phyloP scores from a whole-genome alignment of 2,888 invertebrate species.

The Yponomeuta cagnagella region DNA sequence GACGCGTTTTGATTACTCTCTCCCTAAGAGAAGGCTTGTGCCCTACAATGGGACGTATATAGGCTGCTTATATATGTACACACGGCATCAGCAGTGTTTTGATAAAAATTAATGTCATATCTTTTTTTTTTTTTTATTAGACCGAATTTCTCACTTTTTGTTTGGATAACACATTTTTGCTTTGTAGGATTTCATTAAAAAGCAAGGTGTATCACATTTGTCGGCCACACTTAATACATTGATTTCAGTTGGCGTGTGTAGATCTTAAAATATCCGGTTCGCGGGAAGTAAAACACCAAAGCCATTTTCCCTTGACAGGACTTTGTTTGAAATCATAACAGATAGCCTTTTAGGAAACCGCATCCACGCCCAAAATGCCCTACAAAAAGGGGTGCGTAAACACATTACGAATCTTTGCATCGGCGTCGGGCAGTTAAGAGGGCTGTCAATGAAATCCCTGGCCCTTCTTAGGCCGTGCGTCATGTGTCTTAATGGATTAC shows the following conservation, averaged over 20 bases:
- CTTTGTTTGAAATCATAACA: conserved; percentile 73
- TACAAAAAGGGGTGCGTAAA: conserved; percentile 60
- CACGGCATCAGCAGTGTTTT: too few species aligned
- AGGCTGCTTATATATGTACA: too few species aligned
- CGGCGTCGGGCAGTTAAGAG: conserved; percentile 59
- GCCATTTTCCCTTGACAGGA: conserved; percentile 65
- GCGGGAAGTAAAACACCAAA: conserved; percentile 62
- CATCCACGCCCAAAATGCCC: conserved; percentile 65
- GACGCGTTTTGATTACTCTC: too few species aligned
- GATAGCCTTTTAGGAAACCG: conserved; percentile 72
- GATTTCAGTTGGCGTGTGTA: conserved; percentile 40
- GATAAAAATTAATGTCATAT: too few species aligned
- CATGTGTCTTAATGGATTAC: conserved; percentile 72
- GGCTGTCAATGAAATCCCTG: conserved; percentile 64
- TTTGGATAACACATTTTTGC: background rate
- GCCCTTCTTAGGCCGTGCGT: conserved; percentile 55
- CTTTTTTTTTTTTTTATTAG: too few species aligned
- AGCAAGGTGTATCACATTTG: too few species aligned
- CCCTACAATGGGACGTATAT: too few species aligned
- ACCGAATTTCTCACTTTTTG: background rate
- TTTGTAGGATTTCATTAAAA: too few species aligned
- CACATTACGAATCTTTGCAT: conserved; percentile 68
- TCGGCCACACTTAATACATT: conserved; percentile 26
- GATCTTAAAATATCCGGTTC: conserved; percentile 54
- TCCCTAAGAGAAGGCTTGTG: too few species aligned